phyloP scores from a whole-genome alignment of 2,113 vertebrate genomes.

The Campylomormyrus tamandua region DNA sequence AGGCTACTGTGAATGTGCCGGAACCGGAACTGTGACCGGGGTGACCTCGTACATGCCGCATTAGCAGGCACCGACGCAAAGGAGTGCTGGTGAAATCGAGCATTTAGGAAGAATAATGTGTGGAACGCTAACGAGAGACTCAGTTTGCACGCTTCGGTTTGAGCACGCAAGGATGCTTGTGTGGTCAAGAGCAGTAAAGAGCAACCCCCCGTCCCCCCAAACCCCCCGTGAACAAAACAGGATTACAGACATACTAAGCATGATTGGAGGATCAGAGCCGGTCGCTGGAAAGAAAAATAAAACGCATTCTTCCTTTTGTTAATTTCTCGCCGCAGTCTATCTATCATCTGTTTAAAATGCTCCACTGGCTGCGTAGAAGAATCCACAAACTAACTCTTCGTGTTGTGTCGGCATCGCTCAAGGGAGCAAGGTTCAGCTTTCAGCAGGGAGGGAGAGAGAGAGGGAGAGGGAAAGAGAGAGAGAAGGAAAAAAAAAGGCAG shows the following conservation, averaged over 20 bases:
- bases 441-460: constrained; percentile 20
- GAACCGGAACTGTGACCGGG: not conserved
- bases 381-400: constrained; percentile 24
- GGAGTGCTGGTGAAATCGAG: not conserved
- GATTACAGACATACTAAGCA: constrained; percentile 11
- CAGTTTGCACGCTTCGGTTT: not conserved
- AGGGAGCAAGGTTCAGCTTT: constrained; percentile 34
- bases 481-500: constrained; percentile 25
- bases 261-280: not conserved
- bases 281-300: not conserved
- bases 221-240: not conserved
- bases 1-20: not conserved
- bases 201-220: not conserved
- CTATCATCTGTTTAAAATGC: constrained; percentile 24
- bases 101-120: not conserved
- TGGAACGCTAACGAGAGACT: not conserved
- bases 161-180: not conserved
- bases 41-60: not conserved
- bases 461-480: constrained; percentile 6
- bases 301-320: constrained; percentile 1
- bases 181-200: not conserved
- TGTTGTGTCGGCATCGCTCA: constrained; percentile 17
- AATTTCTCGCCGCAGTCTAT: constrained; percentile 7
- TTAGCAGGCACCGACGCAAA: not conserved
- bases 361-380: constrained; percentile 13